phyloP scores from a whole-genome alignment of 1,140 invertebrate genomes.

The Monochamus saltuarius region DNA sequence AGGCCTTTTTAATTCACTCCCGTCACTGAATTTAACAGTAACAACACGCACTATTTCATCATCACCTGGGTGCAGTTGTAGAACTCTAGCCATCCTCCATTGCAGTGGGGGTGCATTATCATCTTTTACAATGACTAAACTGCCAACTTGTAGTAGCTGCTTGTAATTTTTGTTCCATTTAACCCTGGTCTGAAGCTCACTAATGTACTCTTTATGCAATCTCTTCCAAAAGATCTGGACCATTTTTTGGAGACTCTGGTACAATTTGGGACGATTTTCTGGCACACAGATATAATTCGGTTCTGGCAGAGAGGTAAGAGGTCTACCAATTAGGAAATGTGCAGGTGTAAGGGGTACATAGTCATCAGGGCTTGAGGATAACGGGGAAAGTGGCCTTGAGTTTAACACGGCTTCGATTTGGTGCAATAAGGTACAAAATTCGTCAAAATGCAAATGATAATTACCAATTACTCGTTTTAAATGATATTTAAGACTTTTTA shows the following conservation, averaged over 20 bases:
- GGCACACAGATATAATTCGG: constrained; percentile 6
- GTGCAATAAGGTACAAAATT: constrained; percentile 37
- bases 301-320: constrained; percentile 19
- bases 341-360: constrained; percentile 28
- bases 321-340: constrained; percentile 30
- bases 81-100: constrained; percentile 40
- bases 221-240: constrained; percentile 39
- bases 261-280: constrained; percentile 11
- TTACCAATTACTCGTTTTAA: constrained; percentile 35
- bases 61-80: constrained; percentile 31
- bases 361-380: constrained; percentile 31
- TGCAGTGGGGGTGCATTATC: constrained; percentile 11
- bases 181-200: constrained; percentile 20
- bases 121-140: not conserved
- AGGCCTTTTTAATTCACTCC: no score
- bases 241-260: constrained; percentile 20
- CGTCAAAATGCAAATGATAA: constrained; percentile 28
- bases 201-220: constrained; percentile 38
- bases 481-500: constrained; percentile 50
- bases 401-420: constrained; percentile 35
- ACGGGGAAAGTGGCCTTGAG: constrained; percentile 23
- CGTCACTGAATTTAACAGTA: constrained; percentile 24
- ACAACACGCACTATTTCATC: constrained; percentile 37
- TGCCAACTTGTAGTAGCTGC: not conserved
- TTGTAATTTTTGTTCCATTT: not conserved